Evolutionary conservation across 2,888 invertebrate genomes (phyloP).

Genomic region (Eupithecia subfuscata): DNA sequence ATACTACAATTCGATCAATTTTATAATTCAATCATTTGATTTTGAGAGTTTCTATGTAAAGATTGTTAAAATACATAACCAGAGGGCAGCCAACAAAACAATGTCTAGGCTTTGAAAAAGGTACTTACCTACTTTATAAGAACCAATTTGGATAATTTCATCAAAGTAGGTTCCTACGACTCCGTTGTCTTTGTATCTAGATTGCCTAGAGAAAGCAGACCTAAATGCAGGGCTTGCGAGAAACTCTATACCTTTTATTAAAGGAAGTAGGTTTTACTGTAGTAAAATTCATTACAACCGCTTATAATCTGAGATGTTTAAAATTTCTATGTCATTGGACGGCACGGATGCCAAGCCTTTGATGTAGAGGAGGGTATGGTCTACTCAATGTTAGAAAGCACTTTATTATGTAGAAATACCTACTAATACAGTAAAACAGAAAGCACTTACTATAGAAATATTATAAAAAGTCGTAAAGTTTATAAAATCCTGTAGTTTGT

Average conservation of each 20-base stretch:
- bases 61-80: neutral
- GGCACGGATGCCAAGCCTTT: neutral
- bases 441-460: neutral
- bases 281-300: neutral
- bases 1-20: too few species aligned
- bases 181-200: slow-evolving; percentile 23
- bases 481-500: too few species aligned
- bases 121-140: neutral
- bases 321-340: neutral
- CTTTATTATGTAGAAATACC: neutral
- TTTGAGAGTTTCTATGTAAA: neutral
- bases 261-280: slow-evolving; percentile 3
- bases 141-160: neutral
- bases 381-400: neutral
- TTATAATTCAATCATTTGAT: neutral
- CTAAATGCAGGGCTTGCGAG: slow-evolving; percentile 33
- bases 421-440: neutral
- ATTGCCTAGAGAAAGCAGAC: slow-evolving; percentile 38
- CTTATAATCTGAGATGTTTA: neutral
- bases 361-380: neutral
- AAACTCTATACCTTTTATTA: slow-evolving; percentile 10
- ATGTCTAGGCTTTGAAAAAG: neutral
- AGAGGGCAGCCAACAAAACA: neutral
- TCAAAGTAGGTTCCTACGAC: neutral
- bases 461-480: neutral